Base-by-base conservation (phyloP, 2,888 invertebrate genomes). In the Taphrorychus bicolor region DNA sequence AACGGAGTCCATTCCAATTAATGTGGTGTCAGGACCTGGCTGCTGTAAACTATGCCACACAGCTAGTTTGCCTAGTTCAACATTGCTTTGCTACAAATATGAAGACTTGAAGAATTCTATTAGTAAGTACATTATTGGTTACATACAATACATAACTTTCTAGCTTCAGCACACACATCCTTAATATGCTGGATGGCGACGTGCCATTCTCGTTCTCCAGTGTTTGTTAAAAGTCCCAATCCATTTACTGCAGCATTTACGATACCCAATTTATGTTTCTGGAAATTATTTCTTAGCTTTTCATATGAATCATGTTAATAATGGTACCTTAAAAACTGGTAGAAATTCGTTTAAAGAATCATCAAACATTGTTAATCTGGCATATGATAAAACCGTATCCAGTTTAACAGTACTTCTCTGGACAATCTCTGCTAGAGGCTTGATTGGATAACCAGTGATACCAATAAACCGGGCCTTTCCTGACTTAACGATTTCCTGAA, bases 361-460 rank as follows among this genome's bases (percentile, higher is more conserved):
- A 77, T 97, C 96, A 62, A 92, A 84, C 23, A 97, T 84, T 0
- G 93, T 93, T 23, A 90, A 88, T 73, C 95, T 89, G 2, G 91
- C 85, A 78, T 97, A 97, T 0, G 91, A 89, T 16, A 97, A 84
- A 16, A 95, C 82, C 2, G 89, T 85, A 24, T 91, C 88, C 66
- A 95, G 88, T 72, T 86, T 86, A 17, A 76, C 61, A 11, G 51
- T 59, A 77, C 85, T 88, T 63, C 84, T 87, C 75, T 91, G 87
- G 3, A 94, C 82, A 49, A 91, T 87, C 73, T 92, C 91, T 80
- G 90, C 89, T 76, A 97, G 84, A 19, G 88, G 83, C 0, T 88
- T 87, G 7, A 97, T 83, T 14, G 94, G 92, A 82, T 97, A 97
- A 16, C 91, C 93, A 0, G 96, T 95, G 5, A 97, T 82, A 0